Base-by-base conservation (phyloP, 2,797 vertebrate species). In the Gallinago nigripennis region DNA sequence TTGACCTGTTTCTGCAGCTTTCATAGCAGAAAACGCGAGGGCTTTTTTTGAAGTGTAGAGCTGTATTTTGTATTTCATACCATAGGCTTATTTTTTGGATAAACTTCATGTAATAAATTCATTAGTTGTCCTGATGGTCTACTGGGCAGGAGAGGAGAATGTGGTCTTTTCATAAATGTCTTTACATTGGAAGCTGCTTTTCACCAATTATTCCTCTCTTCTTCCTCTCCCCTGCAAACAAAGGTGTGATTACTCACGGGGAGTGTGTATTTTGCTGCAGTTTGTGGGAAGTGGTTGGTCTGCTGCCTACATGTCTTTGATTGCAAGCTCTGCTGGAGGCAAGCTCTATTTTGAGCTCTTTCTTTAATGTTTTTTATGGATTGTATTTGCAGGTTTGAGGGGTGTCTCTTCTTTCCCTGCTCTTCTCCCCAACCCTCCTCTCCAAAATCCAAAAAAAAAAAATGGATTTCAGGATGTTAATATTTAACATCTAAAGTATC, bases 161-260 rank as follows among this genome's bases (percentile, higher is more conserved):
- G 70, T 90, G 68, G 45, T 90, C 76, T 92, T 94, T 96, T 96
- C 84, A 69, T 86, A 90, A 79, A 96, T 96, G 71, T 96, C 94
- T 97, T 90, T 79, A 91, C 92, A 86, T 46, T 81, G 70, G 90
- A 89, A 92, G 95, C 83, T 94, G 84, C 65, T 95, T 97, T 91
- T 94, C 92, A 80, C 90, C 95, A 92, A 88, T 94, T 94, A 95
- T 57, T 92, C 77, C 92, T 93, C 79, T 85, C 82, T 91, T 95
- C 92, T 94, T 96, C 86, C 68, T 95, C 93, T 95, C 65, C 81
- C 71, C 91, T 94, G 93, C 96, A 96, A 97, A 95, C 90, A 96
- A 94, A 96, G 96, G 95, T 97, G 96, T 95, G 96, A 96, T 97
- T 97, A 95, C 96, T 94, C 92, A 92, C 87, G 95, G 94, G 95